Percentiles rank a stretch among this genome's conserved stretches.
Evolutionary conservation across 1,140 invertebrate genomes (phyloP).

Genomic region (Ceratina calcarata): DNA sequence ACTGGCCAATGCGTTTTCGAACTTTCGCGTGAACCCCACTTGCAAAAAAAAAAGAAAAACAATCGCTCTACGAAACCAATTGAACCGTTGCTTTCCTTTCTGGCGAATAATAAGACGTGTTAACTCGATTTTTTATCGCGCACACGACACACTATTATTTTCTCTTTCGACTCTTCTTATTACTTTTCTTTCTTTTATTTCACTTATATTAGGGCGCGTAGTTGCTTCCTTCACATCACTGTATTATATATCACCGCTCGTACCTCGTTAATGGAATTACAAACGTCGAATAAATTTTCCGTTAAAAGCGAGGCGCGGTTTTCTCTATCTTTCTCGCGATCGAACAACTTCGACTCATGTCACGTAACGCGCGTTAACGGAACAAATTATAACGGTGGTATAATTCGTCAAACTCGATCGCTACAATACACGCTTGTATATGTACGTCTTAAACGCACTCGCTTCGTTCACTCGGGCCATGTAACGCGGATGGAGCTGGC

Average conservation of each 20-base stretch:
- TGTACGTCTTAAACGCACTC: constrained; percentile 46
- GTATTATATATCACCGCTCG: constrained; percentile 14
- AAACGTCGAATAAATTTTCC: constrained; percentile 12
- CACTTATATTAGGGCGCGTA: constrained; percentile 18
- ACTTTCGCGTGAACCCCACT: constrained; percentile 40
- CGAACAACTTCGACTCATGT: constrained; percentile 7
- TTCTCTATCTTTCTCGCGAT: constrained; percentile 25
- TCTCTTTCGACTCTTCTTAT: constrained; percentile 1
- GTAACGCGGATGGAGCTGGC: constrained; percentile 70
- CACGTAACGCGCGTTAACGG: constrained; percentile 28
- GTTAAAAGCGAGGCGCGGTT: constrained; percentile 30
- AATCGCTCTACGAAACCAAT: constrained; percentile 31
- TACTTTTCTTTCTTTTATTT: constrained; percentile 8
- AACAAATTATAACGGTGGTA: constrained; percentile 8
- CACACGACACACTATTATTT: constrained; percentile 37
- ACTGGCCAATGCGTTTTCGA: not conserved
- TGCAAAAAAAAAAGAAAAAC: constrained; percentile 26
- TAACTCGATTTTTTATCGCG: not conserved
- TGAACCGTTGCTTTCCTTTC: constrained; percentile 22
- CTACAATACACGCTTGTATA: constrained; percentile 40
- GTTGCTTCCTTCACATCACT: constrained; percentile 45
- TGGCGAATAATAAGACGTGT: constrained; percentile 14
- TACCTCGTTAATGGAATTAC: not conserved
- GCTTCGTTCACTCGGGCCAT: constrained; percentile 59
- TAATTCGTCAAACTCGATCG: constrained; percentile 18